Evolutionary conservation across 2,888 invertebrate species (phyloP), one percentile per base, ranked within the genome.

Genomic region (Drosophila emarginata): DNA sequence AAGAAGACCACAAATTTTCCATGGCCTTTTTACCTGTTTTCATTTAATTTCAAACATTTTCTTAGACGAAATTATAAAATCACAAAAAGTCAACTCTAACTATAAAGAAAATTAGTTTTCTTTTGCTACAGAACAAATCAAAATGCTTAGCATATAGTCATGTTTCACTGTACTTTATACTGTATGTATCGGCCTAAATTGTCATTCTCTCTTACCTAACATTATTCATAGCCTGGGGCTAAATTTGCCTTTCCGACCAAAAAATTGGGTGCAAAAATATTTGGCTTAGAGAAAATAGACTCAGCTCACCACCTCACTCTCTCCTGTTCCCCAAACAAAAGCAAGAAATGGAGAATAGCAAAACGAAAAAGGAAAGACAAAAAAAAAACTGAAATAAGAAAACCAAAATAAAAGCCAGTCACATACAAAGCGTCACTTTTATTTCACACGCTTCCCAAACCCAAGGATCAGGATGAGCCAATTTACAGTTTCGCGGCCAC

Each of bases 11-110:
- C 9, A 32, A 11, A 9, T 32, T 32, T 36, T 12, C 56, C 56
- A 56, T 39, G 26, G 50, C 61, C 40, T 23, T n/a, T 64, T 65
- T 63, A 61, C 71, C 68, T 88, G 84, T 85, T 85, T 85, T 85
- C 88, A 72, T 85, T 85, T 83, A 88, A 85, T 85, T 85, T 85
- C 60, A 88, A 83, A 83, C 87, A 85, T 85, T 83, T 88, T 88
- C 84, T 80, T 83, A 83, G 80, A 70, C 67, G 37, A 83, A 85
- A 85, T 86, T 86, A 79, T 81, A 75, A 76, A 32, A 74, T 60
- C 32, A 36, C 62, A 66, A 61, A 65, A 59, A 62, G 58, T 32
- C 36, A 6, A 18, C 28, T 5, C 18, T 12, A 36, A 26, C 52
- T 26, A 26, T 26, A 52, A 26, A 0, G 52, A 6, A 26, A 26